Evolutionary conservation across 2,113 vertebrate genomes (phyloP).

Genomic region (Lepidothrix coronata): DNA sequence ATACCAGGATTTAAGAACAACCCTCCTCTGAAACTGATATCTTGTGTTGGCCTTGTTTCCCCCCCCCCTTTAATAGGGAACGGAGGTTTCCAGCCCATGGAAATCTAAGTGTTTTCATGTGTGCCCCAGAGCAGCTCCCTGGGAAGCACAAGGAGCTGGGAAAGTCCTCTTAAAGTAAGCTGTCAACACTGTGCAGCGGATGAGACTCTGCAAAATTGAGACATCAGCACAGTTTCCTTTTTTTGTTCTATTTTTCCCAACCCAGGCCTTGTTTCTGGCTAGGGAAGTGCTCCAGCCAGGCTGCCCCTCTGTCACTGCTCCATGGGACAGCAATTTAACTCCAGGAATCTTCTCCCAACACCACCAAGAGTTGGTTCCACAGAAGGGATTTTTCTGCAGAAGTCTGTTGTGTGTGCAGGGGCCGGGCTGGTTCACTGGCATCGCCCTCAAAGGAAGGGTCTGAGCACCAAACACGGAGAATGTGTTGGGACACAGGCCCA

Average conservation of each 20-base stretch:
- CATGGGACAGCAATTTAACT: background rate
- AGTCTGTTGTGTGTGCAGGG: background rate
- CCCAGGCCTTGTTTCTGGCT: background rate
- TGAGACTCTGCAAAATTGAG: background rate
- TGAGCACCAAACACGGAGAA: background rate
- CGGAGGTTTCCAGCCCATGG: background rate
- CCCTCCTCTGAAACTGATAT: background rate
- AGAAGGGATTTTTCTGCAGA: background rate
- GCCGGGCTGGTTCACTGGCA: background rate
- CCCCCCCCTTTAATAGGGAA: background rate
- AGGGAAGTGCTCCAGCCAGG: background rate
- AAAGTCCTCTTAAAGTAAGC: background rate
- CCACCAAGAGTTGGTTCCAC: accelerated
- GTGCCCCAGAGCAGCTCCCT: background rate
- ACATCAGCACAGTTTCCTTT: background rate
- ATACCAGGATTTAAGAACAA: background rate
- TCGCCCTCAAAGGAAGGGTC: background rate
- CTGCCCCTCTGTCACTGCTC: background rate
- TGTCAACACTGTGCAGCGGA: background rate
- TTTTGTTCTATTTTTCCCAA: background rate
- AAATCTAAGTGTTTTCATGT: background rate
- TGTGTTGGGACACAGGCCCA: background rate
- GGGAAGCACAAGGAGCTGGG: background rate
- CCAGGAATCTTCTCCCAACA: background rate
- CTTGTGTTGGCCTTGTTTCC: background rate